Evolutionary conservation across 2,113 vertebrate species (phyloP).

Genomic region (Lathamus discolor): DNA sequence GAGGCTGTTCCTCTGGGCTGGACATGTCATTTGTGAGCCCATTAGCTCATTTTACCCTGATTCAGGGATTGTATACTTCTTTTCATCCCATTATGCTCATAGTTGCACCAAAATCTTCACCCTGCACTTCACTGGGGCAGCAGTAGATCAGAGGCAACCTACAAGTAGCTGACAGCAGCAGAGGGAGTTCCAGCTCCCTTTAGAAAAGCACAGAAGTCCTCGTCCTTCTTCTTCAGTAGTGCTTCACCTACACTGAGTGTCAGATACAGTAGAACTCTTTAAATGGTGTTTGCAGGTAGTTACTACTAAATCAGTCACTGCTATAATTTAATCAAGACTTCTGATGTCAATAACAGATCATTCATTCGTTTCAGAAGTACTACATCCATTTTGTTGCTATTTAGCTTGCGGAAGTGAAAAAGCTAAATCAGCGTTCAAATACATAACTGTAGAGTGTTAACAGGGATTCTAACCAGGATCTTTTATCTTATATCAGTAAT

Average conservation of each 20-base stretch:
- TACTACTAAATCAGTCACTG: not conserved
- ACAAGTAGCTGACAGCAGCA: not conserved
- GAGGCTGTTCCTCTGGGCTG: not conserved
- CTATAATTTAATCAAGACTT: not conserved
- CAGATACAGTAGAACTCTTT: not conserved
- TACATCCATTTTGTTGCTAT: not conserved
- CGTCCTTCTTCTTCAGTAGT: fast-evolving
- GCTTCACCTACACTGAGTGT: not conserved
- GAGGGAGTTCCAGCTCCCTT: not conserved
- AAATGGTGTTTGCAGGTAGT: not conserved
- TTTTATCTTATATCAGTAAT: not conserved
- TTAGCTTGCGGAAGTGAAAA: not conserved
- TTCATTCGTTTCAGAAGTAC: not conserved
- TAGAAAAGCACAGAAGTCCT: not conserved
- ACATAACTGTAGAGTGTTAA: not conserved
- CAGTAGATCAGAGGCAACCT: not conserved
- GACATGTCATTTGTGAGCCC: not conserved
- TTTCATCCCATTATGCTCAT: not conserved
- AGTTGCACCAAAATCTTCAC: not conserved
- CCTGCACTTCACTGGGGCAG: not conserved
- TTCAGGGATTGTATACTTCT: not conserved
- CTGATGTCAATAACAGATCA: not conserved
- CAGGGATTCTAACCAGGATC: not conserved
- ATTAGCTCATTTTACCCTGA: not conserved
- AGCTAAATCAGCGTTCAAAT: not conserved